Conservation (phyloP, 1,140 invertebrate genomes). For the Drosophila arizonae region DNA sequence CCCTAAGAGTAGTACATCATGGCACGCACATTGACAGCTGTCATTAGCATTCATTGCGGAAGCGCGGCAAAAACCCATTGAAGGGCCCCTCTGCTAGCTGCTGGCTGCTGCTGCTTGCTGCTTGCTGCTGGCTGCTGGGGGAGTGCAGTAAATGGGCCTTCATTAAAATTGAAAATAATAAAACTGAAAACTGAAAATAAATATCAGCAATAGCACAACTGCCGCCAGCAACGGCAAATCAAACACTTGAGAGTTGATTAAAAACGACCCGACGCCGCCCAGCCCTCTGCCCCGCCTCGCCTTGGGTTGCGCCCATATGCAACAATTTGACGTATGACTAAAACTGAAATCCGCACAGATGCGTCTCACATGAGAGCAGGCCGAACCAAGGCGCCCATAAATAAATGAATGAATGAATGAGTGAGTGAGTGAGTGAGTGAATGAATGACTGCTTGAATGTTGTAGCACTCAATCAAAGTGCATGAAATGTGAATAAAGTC, state of each 20-base stretch:
- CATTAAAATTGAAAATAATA: constrained; percentile 80
- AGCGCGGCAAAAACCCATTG: constrained; percentile 57
- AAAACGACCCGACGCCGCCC: constrained; percentile 41
- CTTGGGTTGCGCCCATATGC: constrained; percentile 57
- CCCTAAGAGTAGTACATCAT: constrained; percentile 58
- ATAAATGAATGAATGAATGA: neutral
- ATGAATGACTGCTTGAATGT: constrained; percentile 15
- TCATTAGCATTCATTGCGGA: constrained; percentile 77
- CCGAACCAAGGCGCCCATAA: constrained; percentile 3
- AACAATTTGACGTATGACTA: constrained; percentile 75
- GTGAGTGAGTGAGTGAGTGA: neutral
- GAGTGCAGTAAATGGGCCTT: constrained; percentile 72
- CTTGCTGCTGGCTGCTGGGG: constrained; percentile 5
- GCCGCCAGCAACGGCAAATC: constrained; percentile 68
- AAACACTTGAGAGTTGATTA: constrained; percentile 78
- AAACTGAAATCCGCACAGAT: constrained; percentile 65
- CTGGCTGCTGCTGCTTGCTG: neutral
- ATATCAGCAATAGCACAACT: constrained; percentile 45
- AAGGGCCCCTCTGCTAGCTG: constrained; percentile 27
- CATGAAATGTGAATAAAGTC: constrained; percentile 21
- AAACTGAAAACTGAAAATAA: constrained; percentile 64
- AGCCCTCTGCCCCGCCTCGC: neutral
- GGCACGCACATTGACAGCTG: constrained; percentile 78
- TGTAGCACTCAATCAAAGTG: constrained; percentile 36
- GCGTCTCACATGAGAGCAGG: constrained; percentile 48